Evolutionary conservation across 2,888 invertebrate genomes (phyloP).

Genomic region (Lithophane leautieri): DNA sequence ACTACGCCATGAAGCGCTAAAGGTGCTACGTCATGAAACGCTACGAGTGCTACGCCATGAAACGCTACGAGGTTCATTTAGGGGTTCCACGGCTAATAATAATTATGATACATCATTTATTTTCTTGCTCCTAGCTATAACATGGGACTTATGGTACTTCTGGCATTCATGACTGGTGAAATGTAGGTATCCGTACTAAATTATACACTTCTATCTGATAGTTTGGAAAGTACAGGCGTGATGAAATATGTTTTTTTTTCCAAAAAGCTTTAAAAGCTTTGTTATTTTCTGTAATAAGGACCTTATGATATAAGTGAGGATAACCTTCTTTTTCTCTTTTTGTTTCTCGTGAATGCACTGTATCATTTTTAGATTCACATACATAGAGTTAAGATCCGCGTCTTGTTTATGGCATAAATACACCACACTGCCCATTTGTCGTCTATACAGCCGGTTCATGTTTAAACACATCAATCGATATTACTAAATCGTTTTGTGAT

Average conservation of each 20-base stretch:
- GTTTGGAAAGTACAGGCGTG: neutral
- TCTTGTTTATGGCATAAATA: neutral
- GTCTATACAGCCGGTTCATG: neutral
- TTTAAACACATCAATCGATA: conserved; percentile 31
- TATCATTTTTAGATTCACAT: neutral
- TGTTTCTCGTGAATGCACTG: neutral
- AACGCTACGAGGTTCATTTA: neutral
- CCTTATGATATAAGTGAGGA: neutral
- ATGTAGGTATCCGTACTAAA: neutral
- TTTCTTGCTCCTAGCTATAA: neutral
- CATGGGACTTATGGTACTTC: neutral
- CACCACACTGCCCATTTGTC: conserved; percentile 5
- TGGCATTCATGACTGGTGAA: neutral
- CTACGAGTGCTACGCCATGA: no score
- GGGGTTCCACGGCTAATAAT: neutral
- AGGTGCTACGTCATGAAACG: neutral
- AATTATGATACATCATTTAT: neutral
- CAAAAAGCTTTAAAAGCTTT: neutral
- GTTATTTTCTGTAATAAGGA: neutral
- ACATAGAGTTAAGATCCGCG: neutral
- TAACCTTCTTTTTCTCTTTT: neutral
- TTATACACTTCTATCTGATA: neutral
- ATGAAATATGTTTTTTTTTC: neutral
- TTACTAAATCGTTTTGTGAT: conserved; percentile 26
- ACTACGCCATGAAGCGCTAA: neutral